Evolutionary conservation across 2,888 invertebrate species (phyloP).

Genomic region (Gymnoscelis rufifasciata): DNA sequence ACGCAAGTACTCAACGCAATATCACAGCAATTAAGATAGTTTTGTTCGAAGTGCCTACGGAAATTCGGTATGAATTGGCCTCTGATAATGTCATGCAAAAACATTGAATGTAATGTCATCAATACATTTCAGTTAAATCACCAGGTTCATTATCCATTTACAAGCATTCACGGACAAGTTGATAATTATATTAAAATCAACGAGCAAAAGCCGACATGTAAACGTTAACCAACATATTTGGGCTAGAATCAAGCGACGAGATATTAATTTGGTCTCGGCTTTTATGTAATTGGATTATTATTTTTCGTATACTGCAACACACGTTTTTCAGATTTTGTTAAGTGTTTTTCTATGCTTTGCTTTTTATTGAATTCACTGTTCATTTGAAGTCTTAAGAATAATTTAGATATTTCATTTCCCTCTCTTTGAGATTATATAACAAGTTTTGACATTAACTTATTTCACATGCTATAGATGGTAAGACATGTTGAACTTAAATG

Average conservation of each 20-base stretch:
- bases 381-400: too few species aligned
- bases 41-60: too few species aligned
- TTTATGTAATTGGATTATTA: constrained; percentile 10
- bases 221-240: constrained; percentile 17
- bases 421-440: too few species aligned
- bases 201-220: constrained; percentile 15
- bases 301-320: constrained; percentile 10
- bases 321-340: neutral
- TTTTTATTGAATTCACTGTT: neutral
- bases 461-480: too few species aligned
- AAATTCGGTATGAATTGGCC: neutral
- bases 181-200: constrained; percentile 26
- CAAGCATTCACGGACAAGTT: constrained; percentile 23
- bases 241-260: constrained; percentile 10
- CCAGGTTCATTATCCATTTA: constrained; percentile 25
- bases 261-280: constrained; percentile 13
- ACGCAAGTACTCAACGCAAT: too few species aligned
- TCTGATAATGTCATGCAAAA: constrained; percentile 7
- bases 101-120: constrained; percentile 12
- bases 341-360: neutral
- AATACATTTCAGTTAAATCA: constrained; percentile 8
- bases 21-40: too few species aligned
- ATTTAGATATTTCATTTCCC: too few species aligned
- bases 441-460: too few species aligned
- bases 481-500: too few species aligned